phyloP scores from a whole-genome alignment of 2,113 vertebrate genomes.

The Melanostigma gelatinosum region DNA sequence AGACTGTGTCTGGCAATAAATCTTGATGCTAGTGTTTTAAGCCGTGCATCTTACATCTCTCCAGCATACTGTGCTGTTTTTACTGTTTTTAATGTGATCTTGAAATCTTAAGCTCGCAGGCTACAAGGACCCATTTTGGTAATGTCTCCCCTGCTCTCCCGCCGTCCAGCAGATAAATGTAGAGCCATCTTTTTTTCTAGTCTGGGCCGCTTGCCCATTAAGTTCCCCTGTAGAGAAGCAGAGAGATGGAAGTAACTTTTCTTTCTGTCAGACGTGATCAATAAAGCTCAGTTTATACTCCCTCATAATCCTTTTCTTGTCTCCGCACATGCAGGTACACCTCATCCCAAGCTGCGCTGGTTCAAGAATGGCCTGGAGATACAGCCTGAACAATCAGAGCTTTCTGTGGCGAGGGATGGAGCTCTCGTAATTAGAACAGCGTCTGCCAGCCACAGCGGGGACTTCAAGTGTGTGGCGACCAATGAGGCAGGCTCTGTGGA shows the following conservation, averaged over 20 bases:
- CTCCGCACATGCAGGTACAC: constrained; percentile 80
- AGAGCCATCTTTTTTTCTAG: constrained; percentile 51
- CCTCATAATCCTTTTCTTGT: constrained; percentile 12
- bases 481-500: constrained; percentile 88
- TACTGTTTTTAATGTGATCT: constrained; percentile 57
- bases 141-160: constrained; percentile 47
- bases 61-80: constrained; percentile 30
- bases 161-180: constrained; percentile 68
- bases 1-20: constrained; percentile 59
- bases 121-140: constrained; percentile 64
- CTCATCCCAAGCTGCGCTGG: constrained; percentile 85
- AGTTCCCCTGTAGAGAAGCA: constrained; percentile 39
- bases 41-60: constrained; percentile 37
- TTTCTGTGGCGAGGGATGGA: constrained; percentile 80
- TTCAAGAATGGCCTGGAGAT: constrained; percentile 86
- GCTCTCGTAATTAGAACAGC: constrained; percentile 84
- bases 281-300: constrained; percentile 42
- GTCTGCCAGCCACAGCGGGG: constrained; percentile 84
- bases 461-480: constrained; percentile 87
- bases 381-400: constrained; percentile 72
- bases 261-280: constrained; percentile 51
- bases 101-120: constrained; percentile 53
- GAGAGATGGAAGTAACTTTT: constrained; percentile 53
- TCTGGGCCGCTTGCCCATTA: constrained; percentile 53
- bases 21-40: constrained; percentile 49